Percentiles rank a stretch among this genome's conserved stretches.
Conservation (phyloP, 2,113 vertebrate species). For the Macquaria ambigua region DNA sequence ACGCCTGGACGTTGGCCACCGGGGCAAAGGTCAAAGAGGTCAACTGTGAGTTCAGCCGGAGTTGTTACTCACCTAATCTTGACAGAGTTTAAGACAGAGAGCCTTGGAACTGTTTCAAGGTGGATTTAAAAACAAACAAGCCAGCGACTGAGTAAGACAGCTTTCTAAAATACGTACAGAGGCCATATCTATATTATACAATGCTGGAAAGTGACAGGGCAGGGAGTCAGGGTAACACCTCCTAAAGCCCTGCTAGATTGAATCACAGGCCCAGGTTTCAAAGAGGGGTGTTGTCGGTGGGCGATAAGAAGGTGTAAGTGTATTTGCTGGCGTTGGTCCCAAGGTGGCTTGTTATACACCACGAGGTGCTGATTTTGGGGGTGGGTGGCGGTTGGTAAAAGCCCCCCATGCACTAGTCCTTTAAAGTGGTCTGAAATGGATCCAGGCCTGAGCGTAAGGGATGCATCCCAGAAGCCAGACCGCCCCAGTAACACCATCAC, state of each 20-base stretch:
- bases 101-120: conserved; percentile 51
- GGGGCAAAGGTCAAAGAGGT: conserved; percentile 70
- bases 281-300: conserved; percentile 40
- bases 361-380: conserved; percentile 46
- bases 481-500: conserved; percentile 33
- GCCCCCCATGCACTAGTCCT: conserved; percentile 35
- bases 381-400: conserved; percentile 22
- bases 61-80: conserved; percentile 76
- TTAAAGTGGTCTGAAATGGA: conserved; percentile 65
- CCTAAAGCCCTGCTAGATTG: conserved; percentile 34
- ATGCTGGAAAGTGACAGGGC: conserved; percentile 31
- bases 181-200: conserved; percentile 23
- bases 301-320: conserved; percentile 58
- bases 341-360: conserved; percentile 32
- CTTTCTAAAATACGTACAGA: conserved; percentile 11
- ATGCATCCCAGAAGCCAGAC: conserved; percentile 67
- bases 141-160: conserved; percentile 34
- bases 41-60: conserved; percentile 63
- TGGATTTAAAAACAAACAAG: conserved; percentile 69
- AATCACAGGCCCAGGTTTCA: conserved; percentile 47
- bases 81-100: conserved; percentile 57
- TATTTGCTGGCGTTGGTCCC: conserved; percentile 28
- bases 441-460: conserved; percentile 43
- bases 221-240: conserved; percentile 45
- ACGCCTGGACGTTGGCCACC: conserved; percentile 53